These are phyloP conservation scores for Mythimna pallens DNA, from an alignment of 2,888 invertebrate species.

Conservation along the genomic window DNA sequence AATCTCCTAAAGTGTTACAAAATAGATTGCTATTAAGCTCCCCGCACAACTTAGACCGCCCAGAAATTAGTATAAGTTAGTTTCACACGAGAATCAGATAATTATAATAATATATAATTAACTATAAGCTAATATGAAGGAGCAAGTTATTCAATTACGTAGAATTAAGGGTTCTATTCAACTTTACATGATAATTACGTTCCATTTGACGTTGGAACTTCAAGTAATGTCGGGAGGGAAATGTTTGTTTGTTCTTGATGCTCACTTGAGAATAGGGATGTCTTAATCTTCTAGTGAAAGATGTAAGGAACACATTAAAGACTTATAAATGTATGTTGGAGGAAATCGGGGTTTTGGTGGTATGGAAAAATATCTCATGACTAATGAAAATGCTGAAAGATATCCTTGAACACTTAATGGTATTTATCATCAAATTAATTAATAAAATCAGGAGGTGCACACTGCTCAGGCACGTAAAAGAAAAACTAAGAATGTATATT, in stretches of 20 bases:
- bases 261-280: not conserved
- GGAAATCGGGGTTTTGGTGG: not conserved
- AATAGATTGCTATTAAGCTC: slow-evolving; percentile 5
- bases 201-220: slow-evolving; percentile 33
- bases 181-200: slow-evolving; percentile 47
- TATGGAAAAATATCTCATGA: not conserved
- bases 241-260: slow-evolving; percentile 18
- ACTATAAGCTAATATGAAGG: slow-evolving; percentile 40
- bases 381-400: not conserved
- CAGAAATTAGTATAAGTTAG: slow-evolving; percentile 23
- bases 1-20: slow-evolving; percentile 20
- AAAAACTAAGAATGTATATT: no score
- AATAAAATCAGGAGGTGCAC: no score
- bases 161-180: slow-evolving; percentile 43
- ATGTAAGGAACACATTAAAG: not conserved
- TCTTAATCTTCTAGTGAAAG: not conserved
- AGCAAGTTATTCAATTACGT: slow-evolving; percentile 48
- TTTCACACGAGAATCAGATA: slow-evolving; percentile 41
- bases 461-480: no score
- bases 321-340: not conserved
- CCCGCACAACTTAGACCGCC: not conserved
- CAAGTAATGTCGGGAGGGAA: not conserved
- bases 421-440: no score
- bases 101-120: slow-evolving; percentile 51
- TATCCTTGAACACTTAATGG: not conserved